A percentile compares a stretch with the other conserved stretches of the same genome.
Conservation (phyloP, 2,888 invertebrate species). For the Tribolium freemani region DNA sequence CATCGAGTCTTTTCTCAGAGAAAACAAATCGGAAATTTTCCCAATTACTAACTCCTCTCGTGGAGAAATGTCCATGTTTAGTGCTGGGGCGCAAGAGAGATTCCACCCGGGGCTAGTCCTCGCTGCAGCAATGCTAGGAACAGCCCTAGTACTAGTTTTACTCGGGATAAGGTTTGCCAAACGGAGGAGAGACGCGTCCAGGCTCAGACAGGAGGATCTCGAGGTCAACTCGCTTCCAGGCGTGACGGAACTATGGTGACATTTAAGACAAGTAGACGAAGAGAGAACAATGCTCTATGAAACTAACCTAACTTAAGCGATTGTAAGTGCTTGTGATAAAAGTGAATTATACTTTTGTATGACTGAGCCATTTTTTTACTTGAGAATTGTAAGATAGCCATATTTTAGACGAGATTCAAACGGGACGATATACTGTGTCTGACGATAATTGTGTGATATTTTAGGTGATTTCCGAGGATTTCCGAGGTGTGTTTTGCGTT, state of each 20-base stretch:
- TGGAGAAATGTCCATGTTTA: conserved; percentile 61
- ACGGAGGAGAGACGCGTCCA: conserved; percentile 57
- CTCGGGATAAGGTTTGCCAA: conserved; percentile 67
- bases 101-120: conserved; percentile 73
- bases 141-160: conserved; percentile 71
- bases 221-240: conserved; percentile 74
- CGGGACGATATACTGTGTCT: conserved; percentile 43
- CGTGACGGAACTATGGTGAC: conserved; percentile 81
- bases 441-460: conserved; percentile 42
- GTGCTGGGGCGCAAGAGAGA: conserved; percentile 55
- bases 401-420: conserved; percentile 45
- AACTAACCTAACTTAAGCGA: conserved; percentile 59
- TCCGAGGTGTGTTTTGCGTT: neutral
- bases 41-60: conserved; percentile 47
- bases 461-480: conserved; percentile 11
- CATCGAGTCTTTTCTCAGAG: neutral
- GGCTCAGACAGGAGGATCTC: conserved; percentile 68
- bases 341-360: conserved; percentile 57
- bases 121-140: conserved; percentile 71
- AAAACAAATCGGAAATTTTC: conserved; percentile 46
- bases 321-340: conserved; percentile 54
- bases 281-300: conserved; percentile 68
- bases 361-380: conserved; percentile 56
- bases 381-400: conserved; percentile 53
- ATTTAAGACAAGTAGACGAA: conserved; percentile 71